phyloP scores from a whole-genome alignment of 2,888 invertebrate species.

The Chrysina gloriosa region DNA sequence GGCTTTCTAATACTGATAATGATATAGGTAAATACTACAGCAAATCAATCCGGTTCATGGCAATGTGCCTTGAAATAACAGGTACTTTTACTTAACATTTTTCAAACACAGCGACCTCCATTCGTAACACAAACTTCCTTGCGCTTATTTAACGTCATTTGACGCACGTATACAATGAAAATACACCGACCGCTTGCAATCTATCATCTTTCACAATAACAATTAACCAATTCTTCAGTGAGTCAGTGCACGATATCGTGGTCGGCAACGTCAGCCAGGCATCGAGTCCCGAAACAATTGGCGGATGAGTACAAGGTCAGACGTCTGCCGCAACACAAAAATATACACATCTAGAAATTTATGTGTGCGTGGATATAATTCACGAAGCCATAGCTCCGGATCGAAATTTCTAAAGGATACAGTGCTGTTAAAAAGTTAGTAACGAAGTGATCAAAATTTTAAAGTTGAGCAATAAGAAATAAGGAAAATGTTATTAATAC shows the following conservation, averaged over 20 bases:
- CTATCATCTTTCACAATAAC: slow-evolving; percentile 32
- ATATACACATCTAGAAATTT: slow-evolving; percentile 21
- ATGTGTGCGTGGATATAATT: slow-evolving; percentile 12
- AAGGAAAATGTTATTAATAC: too few relatives aligned
- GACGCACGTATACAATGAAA: slow-evolving; percentile 5
- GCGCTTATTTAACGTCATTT: slow-evolving; percentile 7
- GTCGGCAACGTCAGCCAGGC: slow-evolving; percentile 22
- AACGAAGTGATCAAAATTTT: neutral
- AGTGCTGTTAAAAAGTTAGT: neutral
- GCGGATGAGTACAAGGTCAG: slow-evolving; percentile 35
- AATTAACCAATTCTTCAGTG: slow-evolving; percentile 33
- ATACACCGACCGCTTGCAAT: slow-evolving; percentile 22
- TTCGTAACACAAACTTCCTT: neutral
- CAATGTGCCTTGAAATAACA: too few relatives aligned
- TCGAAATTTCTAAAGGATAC: neutral
- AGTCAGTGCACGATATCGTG: slow-evolving; percentile 36
- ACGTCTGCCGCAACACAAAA: slow-evolving; percentile 25
- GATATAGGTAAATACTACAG: too few relatives aligned
- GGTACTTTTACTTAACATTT: neutral
- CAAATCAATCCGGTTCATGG: neutral
- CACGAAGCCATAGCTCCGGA: neutral
- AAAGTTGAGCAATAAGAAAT: too few relatives aligned
- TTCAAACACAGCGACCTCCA: slow-evolving; percentile 3
- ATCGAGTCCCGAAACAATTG: slow-evolving; percentile 32
- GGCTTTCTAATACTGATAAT: too few relatives aligned